Evolutionary conservation across 2,113 vertebrate genomes (phyloP).

Genomic region (Dromiciops gliroides): DNA sequence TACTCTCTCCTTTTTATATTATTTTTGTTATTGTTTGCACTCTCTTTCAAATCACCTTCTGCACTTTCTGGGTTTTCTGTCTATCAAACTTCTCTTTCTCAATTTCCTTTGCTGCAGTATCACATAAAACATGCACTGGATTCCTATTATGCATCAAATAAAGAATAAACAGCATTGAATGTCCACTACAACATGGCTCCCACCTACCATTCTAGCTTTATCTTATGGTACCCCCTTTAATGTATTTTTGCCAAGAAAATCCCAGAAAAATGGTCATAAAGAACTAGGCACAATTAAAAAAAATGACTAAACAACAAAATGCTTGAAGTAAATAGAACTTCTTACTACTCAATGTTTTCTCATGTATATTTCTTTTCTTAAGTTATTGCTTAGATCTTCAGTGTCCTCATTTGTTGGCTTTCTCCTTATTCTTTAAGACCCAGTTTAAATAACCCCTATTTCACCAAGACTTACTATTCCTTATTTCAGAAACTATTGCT

Average conservation of each 20-base stretch:
- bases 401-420: background rate
- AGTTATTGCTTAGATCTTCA: background rate
- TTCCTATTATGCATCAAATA: background rate
- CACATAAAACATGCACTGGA: background rate
- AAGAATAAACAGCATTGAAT: background rate
- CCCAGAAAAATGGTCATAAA: background rate
- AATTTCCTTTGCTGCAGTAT: background rate
- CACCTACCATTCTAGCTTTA: background rate
- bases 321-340: background rate
- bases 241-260: background rate
- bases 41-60: background rate
- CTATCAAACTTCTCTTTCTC: background rate
- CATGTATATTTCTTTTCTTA: background rate
- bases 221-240: background rate
- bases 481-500: background rate
- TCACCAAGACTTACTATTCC: background rate
- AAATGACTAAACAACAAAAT: background rate
- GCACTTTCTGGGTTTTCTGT: background rate
- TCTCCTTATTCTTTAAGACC: background rate
- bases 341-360: background rate
- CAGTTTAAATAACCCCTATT: background rate
- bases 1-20: background rate
- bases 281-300: background rate
- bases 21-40: background rate
- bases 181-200: background rate